Evolutionary conservation across 2,113 vertebrate genomes (phyloP), one percentile per base, ranked within the genome.

Genomic region (Hippocampus barbouri): DNA sequence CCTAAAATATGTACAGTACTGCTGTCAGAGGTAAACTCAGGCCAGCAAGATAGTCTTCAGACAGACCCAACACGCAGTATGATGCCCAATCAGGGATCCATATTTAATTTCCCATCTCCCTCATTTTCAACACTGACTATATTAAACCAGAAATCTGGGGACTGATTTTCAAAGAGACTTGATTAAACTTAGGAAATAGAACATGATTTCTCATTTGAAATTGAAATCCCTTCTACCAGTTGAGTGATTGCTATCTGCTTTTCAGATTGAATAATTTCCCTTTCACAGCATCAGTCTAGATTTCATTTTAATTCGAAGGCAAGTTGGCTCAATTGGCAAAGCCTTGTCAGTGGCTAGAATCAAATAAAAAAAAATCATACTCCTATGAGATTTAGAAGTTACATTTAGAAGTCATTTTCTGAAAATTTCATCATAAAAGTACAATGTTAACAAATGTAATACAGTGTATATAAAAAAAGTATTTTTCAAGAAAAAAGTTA

Each of bases 141-240:
- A 86, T 87, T 81, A 87, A 88, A 87, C 75, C 78, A 83, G 63
- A 80, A 86, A 86, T 86, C 76, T 25, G 18, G 62, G 85, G 85
- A 66, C 73, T 80, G 79, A 79, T 86, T 89, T 84, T 85, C 79
- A 80, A 83, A 89, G 80, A 73, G 77, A 78, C 79, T 85, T 90
- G 88, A 91, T 92, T 90, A 86, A 88, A 87, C 73, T 57, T 67
- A 82, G 64, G 75, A 85, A 90, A 81, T 76, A 62, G 79, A 75
- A 85, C 81, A 89, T 83, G 77, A 88, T 89, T 87, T 90, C 61
- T 54, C 67, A 77, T 83, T 87, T 87, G 84, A 84, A 87, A 89
- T 87, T 87, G 69, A 72, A 86, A 88, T 83, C 81, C 73, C 74
- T 73, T 85, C 59, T 68, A 77, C 72, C 18, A 4, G 63, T 80